phyloP scores from a whole-genome alignment of 1,140 invertebrate species.

The Onthophagus taurus region DNA sequence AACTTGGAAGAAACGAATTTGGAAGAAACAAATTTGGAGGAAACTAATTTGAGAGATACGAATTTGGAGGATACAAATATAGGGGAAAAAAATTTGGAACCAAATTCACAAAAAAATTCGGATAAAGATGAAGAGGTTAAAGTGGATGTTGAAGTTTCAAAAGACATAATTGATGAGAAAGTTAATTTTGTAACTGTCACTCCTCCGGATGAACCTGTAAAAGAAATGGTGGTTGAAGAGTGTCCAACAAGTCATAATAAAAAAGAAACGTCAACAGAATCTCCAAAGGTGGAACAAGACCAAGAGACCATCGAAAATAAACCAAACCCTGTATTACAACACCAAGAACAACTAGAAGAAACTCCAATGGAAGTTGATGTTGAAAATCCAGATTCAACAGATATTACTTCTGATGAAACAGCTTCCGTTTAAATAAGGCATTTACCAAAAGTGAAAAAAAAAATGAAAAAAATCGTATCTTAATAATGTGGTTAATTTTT shows the following conservation, averaged over 20 bases:
- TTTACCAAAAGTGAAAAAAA: too few relatives aligned
- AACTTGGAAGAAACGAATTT: constrained; percentile 17
- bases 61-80: too few relatives aligned
- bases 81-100: too few relatives aligned
- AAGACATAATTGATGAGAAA: neutral
- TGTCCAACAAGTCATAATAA: too few relatives aligned
- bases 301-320: constrained; percentile 4
- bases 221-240: too few relatives aligned
- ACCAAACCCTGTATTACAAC: too few relatives aligned
- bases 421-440: neutral
- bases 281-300: neutral
- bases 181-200: neutral
- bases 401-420: constrained; percentile 5
- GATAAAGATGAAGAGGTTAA: constrained; percentile 13
- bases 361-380: constrained; percentile 19
- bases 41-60: too few relatives aligned
- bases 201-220: neutral
- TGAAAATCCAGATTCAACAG: constrained; percentile 3
- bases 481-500: constrained; percentile 5
- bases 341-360: too few relatives aligned
- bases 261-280: too few relatives aligned
- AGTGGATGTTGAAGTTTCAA: too few relatives aligned
- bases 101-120: constrained; percentile 3
- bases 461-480: constrained; percentile 4
- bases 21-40: constrained; percentile 18